phyloP scores from a whole-genome alignment of 2,888 invertebrate species.

The Philaethria dido region DNA sequence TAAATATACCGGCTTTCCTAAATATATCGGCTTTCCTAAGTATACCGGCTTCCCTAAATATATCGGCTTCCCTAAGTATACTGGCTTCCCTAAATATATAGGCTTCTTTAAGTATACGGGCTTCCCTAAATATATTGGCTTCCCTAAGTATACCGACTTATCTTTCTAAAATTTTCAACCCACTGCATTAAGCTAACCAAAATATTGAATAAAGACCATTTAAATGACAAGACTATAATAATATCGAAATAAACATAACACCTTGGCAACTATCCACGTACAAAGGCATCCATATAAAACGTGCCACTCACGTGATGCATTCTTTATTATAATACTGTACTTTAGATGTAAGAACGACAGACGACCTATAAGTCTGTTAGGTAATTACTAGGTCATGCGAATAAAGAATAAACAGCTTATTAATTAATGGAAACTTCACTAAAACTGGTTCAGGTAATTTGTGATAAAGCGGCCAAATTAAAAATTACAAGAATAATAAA shows the following conservation, averaged over 20 bases:
- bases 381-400: background rate
- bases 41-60: too few relatives aligned
- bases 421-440: background rate
- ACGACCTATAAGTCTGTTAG: slow-evolving; percentile 1
- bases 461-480: background rate
- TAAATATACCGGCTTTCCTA: too few relatives aligned
- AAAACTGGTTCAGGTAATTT: background rate
- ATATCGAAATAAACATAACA: slow-evolving; percentile 1
- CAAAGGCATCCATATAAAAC: slow-evolving; percentile 4
- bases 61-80: too few relatives aligned
- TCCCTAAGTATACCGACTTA: too few relatives aligned
- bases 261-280: slow-evolving; percentile 16
- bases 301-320: slow-evolving; percentile 13
- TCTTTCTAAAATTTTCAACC: too few relatives aligned
- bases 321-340: background rate
- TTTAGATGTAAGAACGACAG: background rate
- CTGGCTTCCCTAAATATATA: too few relatives aligned
- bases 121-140: too few relatives aligned
- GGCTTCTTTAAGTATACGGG: too few relatives aligned
- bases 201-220: background rate
- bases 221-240: background rate
- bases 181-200: too few relatives aligned
- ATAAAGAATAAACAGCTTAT: background rate
- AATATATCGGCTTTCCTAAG: too few relatives aligned
- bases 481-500: background rate